These are phyloP conservation scores for Typhlichthys eigenmanni DNA, from an alignment of 2,797 vertebrate genomes.

Conservation along the genomic window DNA sequence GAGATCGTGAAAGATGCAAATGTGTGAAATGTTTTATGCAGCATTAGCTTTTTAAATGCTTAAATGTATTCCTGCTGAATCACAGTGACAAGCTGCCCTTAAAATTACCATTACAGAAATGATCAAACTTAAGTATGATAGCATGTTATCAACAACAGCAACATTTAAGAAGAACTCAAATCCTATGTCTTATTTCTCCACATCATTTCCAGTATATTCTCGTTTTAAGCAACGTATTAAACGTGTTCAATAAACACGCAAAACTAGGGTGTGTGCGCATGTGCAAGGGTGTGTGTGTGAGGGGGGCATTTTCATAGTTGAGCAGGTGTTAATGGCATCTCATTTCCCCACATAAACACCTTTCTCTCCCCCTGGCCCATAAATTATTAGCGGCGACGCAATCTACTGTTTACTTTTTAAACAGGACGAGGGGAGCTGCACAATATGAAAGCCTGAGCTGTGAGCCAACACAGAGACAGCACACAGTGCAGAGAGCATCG, in stretches of 20 bases:
- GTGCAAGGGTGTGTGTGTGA: neutral
- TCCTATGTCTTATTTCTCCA: too few relatives aligned
- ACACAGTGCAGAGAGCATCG: conserved; percentile 50
- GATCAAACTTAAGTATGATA: conserved; percentile 4
- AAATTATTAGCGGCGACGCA: conserved; percentile 78
- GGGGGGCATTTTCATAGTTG: conserved; percentile 54
- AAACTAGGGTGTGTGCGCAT: conserved; percentile 2
- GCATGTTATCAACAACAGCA: too few relatives aligned
- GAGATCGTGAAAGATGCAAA: conserved; percentile 70
- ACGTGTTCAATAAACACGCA: conserved; percentile 29
- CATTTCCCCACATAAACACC: conserved; percentile 77
- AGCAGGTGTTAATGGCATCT: conserved; percentile 73
- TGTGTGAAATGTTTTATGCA: conserved; percentile 63
- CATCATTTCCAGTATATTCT: too few relatives aligned
- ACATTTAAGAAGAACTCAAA: too few relatives aligned
- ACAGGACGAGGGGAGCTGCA: conserved; percentile 69
- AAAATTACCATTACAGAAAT: conserved; percentile 5
- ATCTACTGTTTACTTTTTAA: conserved; percentile 93
- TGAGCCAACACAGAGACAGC: conserved; percentile 41
- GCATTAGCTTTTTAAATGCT: conserved; percentile 68
- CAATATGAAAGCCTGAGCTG: conserved; percentile 55
- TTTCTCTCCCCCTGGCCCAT: conserved; percentile 66
- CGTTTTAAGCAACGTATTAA: too few relatives aligned
- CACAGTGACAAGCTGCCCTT: conserved; percentile 21
- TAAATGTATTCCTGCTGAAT: conserved; percentile 51